Percentiles rank a stretch among this genome's conserved stretches.
Evolutionary conservation across 2,113 vertebrate genomes (phyloP).

Genomic region (Esox niger): DNA sequence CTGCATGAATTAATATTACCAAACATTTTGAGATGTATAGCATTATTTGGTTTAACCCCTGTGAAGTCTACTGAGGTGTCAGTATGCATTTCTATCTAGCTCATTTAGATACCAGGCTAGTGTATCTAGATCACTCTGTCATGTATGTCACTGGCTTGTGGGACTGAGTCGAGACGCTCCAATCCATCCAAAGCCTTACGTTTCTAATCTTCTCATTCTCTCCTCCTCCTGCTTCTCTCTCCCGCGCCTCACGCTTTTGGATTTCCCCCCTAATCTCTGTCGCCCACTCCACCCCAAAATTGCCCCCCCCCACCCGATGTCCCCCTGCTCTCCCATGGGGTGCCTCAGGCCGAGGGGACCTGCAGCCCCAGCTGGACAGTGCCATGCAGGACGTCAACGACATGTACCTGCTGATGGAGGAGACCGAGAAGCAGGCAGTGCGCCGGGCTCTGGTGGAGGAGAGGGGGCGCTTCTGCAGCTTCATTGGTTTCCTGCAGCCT

Average conservation of each 20-base stretch:
- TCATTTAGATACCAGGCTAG: neutral
- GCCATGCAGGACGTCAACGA: conserved; percentile 96
- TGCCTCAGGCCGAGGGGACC: conserved; percentile 86
- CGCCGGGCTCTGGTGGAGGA: conserved; percentile 93
- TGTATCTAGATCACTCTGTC: neutral
- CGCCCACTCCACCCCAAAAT: neutral
- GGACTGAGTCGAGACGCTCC: neutral
- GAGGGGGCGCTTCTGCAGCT: conserved; percentile 92
- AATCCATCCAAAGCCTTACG: no score
- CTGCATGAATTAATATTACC: conserved; percentile 35
- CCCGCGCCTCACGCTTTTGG: no score
- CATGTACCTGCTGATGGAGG: conserved; percentile 96
- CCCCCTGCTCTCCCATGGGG: neutral
- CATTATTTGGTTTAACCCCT: neutral
- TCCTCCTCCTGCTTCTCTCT: conserved; percentile 13
- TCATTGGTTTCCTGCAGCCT: conserved; percentile 90
- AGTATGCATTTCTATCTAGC: neutral
- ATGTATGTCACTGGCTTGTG: neutral
- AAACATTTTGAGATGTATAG: neutral
- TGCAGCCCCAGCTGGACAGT: conserved; percentile 95
- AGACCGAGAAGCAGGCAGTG: conserved; percentile 96
- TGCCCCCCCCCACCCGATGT: no score
- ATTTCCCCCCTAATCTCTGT: neutral
- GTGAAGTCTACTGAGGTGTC: neutral
- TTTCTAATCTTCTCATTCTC: conserved; percentile 22